A percentile compares a stretch with the other conserved stretches of the same genome.
Evolutionary conservation across 2,797 vertebrate species (phyloP).

Genomic region (Eulemur rubriventer): DNA sequence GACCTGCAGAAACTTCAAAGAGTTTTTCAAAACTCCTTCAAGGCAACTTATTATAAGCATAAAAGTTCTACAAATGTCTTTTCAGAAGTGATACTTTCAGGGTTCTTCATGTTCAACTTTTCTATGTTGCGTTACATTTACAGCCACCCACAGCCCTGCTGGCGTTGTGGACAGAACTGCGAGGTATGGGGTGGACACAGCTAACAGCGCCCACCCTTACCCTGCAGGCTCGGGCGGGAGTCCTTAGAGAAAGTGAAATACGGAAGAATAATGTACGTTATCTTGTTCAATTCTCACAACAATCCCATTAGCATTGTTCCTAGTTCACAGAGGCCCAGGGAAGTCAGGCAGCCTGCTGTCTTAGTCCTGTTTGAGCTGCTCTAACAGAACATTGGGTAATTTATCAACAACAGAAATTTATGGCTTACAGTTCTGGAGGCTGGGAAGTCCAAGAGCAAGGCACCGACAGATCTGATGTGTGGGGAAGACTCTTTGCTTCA

Average conservation of each 20-base stretch:
- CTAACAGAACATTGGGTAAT: not conserved
- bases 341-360: not conserved
- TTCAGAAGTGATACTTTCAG: not conserved
- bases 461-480: fast-evolving
- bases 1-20: not conserved
- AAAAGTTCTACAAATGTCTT: not conserved
- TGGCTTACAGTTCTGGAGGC: not conserved
- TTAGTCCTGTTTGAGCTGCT: not conserved
- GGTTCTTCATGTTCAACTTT: not conserved
- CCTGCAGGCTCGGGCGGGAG: not conserved
- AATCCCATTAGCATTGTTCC: not conserved
- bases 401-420: not conserved
- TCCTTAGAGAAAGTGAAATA: not conserved
- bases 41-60: not conserved
- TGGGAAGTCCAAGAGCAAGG: not conserved
- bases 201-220: fast-evolving
- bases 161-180: not conserved
- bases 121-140: not conserved
- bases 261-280: fast-evolving
- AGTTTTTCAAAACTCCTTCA: not conserved
- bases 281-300: not conserved
- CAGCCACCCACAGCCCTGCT: fast-evolving
- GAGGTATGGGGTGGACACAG: not conserved
- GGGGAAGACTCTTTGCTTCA: not conserved
- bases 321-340: not conserved